These are phyloP conservation scores for Gisinianus flammeolus DNA, from an alignment of 2,888 invertebrate species.

Conservation along the genomic window DNA sequence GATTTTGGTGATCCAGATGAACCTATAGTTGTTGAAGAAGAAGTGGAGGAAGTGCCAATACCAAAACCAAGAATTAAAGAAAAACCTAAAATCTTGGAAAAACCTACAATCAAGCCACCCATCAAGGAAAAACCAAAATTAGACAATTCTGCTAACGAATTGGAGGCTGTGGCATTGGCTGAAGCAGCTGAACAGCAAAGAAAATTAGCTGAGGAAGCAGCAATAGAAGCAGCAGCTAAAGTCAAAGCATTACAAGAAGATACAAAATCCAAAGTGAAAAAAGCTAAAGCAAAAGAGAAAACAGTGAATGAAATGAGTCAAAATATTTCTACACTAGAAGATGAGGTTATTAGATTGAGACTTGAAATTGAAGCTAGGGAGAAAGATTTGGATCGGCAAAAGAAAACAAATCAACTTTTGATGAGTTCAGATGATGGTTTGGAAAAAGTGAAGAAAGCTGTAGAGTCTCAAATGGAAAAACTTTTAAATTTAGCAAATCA, in stretches of 20 bases:
- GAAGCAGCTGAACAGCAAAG: conserved; percentile 29
- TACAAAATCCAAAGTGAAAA: conserved; percentile 44
- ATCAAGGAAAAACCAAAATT: conserved; percentile 52
- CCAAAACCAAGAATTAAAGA: conserved; percentile 46
- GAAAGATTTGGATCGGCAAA: conserved; percentile 48
- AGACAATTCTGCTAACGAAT: conserved; percentile 19
- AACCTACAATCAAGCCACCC: conserved; percentile 49
- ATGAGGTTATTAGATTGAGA: conserved; percentile 40
- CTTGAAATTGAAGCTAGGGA: conserved; percentile 46
- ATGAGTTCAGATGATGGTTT: conserved; percentile 51
- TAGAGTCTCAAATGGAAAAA: conserved; percentile 70
- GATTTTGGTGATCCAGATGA: conserved; percentile 57
- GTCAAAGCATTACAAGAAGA: conserved; percentile 51
- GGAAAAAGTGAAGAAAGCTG: conserved; percentile 59
- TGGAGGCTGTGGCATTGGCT: conserved; percentile 24
- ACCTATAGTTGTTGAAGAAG: conserved; percentile 30
- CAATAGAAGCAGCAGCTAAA: conserved; percentile 41
- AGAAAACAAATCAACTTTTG: conserved; percentile 52
- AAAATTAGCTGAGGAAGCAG: conserved; percentile 40
- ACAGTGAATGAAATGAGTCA: conserved; percentile 31
- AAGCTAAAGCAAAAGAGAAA: conserved; percentile 46
- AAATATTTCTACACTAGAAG: conserved; percentile 40
- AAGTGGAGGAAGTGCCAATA: conserved; percentile 25
- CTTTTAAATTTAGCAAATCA: conserved; percentile 71
- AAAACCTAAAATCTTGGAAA: conserved; percentile 49